Base-by-base conservation (phyloP, 2,797 vertebrate species). In the Lophura swinhoii region DNA sequence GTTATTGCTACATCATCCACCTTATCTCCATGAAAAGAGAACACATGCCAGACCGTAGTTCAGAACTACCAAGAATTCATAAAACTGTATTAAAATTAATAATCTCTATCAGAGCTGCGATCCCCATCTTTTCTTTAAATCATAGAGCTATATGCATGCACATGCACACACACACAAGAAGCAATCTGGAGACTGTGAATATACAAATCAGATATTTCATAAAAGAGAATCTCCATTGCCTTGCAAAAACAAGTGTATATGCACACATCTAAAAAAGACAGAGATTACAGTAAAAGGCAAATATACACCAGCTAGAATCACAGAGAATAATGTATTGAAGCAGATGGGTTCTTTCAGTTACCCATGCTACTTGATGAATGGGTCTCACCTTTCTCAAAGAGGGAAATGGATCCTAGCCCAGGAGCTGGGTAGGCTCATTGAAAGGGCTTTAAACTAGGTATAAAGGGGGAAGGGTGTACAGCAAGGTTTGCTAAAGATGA, bases 261-360 rank as follows among this genome's bases (percentile, higher is more conserved):
- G 26, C 4, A 74, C 67, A 26, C 64, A 66, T 59, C 31, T 44
- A 63, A 70, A 35, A 71, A 72, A 56, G 41, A 70, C 39, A 89
- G 16, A 91, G 59, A 60, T 96, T 67, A 84, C 33, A 70, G 23
- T 14, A 83, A 90, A 71, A 96, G 62, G 51, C 20, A 96, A 86
- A 90, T 91, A 51, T 39, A 91, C 28, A 39, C 10, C 70, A 74
- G 28, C 8, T 33, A 90, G 63, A 86, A 82, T 48, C 67, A 86
- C 24, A 64, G 69, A 46, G 49, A 94, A 90, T 60, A 28, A 41
- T 93, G 71, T 24, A 22, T 33, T 72, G 44, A 80, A 93, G 15
- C 53, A 94, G 10, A 16, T 74, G 74, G 20, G 46, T 69, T 73
- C 37, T 60, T 96, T 93, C 64, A 91, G n/a, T 95, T 94, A 92